A percentile compares a stretch with the other conserved stretches of the same genome.
These are phyloP conservation scores for Calameuta filiformis DNA, from an alignment of 2,888 invertebrate genomes.

Conservation along the genomic window DNA sequence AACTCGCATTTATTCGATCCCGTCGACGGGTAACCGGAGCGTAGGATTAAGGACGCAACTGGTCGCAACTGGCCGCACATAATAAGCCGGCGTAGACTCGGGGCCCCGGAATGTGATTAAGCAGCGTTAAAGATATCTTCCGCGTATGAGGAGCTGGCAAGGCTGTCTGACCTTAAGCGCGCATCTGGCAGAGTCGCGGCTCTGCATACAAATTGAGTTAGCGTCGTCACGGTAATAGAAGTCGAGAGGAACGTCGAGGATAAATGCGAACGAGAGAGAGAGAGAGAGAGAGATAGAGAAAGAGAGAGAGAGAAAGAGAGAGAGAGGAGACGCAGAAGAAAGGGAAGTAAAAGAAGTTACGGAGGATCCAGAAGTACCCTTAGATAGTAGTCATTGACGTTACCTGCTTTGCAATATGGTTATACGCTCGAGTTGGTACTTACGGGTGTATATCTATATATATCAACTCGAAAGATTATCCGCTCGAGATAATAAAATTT, in stretches of 20 bases:
- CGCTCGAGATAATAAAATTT: background rate
- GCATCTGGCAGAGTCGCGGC: constrained; percentile 57
- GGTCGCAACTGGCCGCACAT: constrained; percentile 33
- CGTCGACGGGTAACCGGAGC: background rate
- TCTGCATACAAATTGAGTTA: constrained; percentile 63
- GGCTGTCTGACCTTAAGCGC: constrained; percentile 55
- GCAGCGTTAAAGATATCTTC: constrained; percentile 45
- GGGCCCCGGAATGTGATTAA: constrained; percentile 41
- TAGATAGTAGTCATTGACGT: background rate
- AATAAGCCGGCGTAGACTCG: constrained; percentile 18
- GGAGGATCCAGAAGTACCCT: background rate
- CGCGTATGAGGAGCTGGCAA: constrained; percentile 36
- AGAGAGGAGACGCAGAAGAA: background rate
- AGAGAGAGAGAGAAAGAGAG: no score
- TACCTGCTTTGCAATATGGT: background rate
- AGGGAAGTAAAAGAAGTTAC: background rate
- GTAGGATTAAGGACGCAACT: constrained; percentile 36
- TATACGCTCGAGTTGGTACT: no score
- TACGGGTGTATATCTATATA: no score
- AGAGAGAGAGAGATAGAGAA: no score
- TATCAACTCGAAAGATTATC: no score
- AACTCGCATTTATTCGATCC: background rate
- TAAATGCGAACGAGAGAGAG: no score
- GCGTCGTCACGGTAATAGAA: constrained; percentile 55
- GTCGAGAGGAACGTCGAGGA: constrained; percentile 10